phyloP scores from a whole-genome alignment of 2,888 invertebrate genomes.

The Druceiella hillmani region DNA sequence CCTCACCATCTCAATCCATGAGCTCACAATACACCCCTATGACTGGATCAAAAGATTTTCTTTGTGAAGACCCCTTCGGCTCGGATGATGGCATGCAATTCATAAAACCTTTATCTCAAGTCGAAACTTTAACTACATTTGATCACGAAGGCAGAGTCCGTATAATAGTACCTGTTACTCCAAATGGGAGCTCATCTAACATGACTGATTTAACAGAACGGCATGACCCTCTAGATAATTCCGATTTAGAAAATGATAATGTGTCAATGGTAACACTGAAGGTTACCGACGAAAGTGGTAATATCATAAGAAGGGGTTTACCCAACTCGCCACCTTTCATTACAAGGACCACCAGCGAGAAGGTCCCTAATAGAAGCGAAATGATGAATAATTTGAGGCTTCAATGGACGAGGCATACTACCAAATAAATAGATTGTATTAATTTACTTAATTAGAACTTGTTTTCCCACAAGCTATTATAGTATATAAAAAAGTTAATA shows the following conservation, averaged over 20 bases:
- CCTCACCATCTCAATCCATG: no score
- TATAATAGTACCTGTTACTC: conserved; percentile 58
- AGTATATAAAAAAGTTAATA: no score
- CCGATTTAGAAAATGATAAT: conserved; percentile 29
- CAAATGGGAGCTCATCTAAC: conserved; percentile 37
- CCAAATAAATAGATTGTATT: conserved; percentile 53
- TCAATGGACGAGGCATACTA: conserved; percentile 83
- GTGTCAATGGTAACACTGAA: conserved; percentile 49
- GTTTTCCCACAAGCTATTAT: no score
- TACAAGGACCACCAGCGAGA: conserved; percentile 77
- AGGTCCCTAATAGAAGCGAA: conserved; percentile 79
- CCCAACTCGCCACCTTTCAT: conserved; percentile 60
- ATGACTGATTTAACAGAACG: conserved; percentile 22
- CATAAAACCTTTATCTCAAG: conserved; percentile 63
- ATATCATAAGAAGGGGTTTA: conserved; percentile 38
- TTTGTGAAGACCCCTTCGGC: conserved; percentile 34
- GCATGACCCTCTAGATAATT: conserved; percentile 28
- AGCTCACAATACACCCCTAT: conserved; percentile 42
- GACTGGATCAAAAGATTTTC: no score
- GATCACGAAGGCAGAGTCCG: conserved; percentile 56
- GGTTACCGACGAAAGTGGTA: conserved; percentile 48
- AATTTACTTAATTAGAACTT: no score
- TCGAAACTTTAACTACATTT: conserved; percentile 55
- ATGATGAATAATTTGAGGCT: conserved; percentile 78
- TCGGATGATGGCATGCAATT: conserved; percentile 48